Conservation (phyloP, 2,797 vertebrate genomes). For the Eleutherodactylus coqui region DNA sequence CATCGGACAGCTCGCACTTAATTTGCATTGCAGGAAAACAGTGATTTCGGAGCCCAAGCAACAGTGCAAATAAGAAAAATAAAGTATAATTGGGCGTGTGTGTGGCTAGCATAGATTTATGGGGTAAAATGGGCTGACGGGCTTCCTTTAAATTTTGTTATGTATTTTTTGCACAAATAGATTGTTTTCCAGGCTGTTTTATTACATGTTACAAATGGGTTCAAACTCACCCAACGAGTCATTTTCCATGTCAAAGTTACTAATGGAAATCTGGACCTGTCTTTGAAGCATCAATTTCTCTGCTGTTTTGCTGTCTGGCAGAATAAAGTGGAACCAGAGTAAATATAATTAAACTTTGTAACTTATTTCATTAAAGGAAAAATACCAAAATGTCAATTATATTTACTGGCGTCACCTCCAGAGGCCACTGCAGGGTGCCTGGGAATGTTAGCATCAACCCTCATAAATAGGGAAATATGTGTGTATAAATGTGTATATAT, state of each 20-base stretch:
- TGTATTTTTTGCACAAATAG: neutral
- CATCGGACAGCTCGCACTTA: no score
- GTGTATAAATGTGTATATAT: neutral
- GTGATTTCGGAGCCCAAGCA: no score
- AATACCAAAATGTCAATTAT: conserved; percentile 32
- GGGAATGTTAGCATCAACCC: neutral
- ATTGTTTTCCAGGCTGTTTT: neutral
- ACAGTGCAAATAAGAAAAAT: no score
- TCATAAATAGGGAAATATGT: neutral
- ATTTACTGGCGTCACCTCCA: neutral
- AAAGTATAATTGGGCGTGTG: no score
- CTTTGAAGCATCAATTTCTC: conserved; percentile 25
- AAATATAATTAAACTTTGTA: conserved; percentile 38
- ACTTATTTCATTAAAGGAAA: conserved; percentile 31
- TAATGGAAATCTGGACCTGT: neutral
- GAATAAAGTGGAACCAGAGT: conserved; percentile 3
- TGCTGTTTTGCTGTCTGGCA: neutral
- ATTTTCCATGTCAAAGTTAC: neutral
- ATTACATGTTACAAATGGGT: neutral
- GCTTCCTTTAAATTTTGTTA: neutral
- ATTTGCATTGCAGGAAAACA: no score
- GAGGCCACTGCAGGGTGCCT: neutral
- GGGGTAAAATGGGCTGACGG: no score
- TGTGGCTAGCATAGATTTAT: no score
- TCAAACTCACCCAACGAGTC: neutral